Conservation (phyloP, 2,888 invertebrate species). For the Dastarcus helophoroides region DNA sequence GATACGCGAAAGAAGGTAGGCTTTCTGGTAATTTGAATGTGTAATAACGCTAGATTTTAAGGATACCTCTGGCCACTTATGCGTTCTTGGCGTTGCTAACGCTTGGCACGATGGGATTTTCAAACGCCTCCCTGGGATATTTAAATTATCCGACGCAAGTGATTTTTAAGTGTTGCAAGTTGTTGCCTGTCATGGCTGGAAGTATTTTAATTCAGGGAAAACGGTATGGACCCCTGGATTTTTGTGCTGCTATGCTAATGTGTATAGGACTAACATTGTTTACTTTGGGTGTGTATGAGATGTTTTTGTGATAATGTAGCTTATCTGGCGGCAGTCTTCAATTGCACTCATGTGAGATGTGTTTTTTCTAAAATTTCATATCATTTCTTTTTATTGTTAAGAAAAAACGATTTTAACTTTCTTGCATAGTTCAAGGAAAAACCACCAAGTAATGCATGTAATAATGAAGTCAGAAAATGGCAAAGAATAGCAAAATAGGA, state of each 20-base stretch:
- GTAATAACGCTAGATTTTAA: conserved; percentile 34
- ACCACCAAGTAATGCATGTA: too few relatives aligned
- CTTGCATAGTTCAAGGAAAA: too few relatives aligned
- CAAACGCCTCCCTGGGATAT: conserved; percentile 87
- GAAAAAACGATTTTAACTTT: too few relatives aligned
- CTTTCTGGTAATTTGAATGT: conserved; percentile 1
- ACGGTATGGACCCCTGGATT: conserved; percentile 71
- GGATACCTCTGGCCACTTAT: conserved; percentile 76
- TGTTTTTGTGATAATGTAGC: too few relatives aligned
- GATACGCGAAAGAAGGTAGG: conserved; percentile 46
- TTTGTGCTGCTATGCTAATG: conserved; percentile 75
- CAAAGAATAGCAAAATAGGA: too few relatives aligned
- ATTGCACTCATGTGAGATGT: too few relatives aligned
- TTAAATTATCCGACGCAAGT: conserved; percentile 95
- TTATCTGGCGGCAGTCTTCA: too few relatives aligned
- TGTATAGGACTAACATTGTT: conserved; percentile 84
- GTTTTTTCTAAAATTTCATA: too few relatives aligned
- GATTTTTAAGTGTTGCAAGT: conserved; percentile 95
- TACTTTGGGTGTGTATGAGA: conserved; percentile 58
- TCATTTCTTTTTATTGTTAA: too few relatives aligned
- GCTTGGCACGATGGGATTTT: conserved; percentile 91
- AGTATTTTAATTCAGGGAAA: conserved; percentile 88
- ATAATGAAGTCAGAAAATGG: too few relatives aligned
- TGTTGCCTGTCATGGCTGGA: conserved; percentile 90
- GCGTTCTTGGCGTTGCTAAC: conserved; percentile 73